Conservation (phyloP, 1,140 invertebrate species). For the Drosophila tani region DNA sequence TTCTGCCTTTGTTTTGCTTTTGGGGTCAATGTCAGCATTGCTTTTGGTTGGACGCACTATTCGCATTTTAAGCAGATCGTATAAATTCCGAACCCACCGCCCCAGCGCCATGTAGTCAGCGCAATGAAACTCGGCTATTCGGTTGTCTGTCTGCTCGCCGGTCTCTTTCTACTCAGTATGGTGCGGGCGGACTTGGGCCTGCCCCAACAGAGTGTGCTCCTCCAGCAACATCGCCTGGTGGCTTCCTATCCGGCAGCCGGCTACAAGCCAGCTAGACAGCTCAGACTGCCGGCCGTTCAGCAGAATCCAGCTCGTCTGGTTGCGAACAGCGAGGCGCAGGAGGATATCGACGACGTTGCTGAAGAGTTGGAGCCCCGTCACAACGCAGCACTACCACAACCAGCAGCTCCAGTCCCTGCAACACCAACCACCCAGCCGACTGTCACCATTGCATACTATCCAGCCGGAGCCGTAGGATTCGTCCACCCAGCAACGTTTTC, state of each 20-base stretch:
- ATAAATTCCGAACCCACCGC: constrained; percentile 43
- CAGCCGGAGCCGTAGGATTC: constrained; percentile 69
- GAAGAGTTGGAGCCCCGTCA: constrained; percentile 58
- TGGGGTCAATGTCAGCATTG: constrained; percentile 74
- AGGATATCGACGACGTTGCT: constrained; percentile 67
- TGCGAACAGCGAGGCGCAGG: constrained; percentile 72
- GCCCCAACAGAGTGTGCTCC: constrained; percentile 33
- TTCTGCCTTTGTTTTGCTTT: constrained; percentile 35
- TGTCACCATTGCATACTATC: constrained; percentile 67
- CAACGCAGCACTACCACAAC: background rate
- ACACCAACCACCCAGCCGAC: constrained; percentile 7
- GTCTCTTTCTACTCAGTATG: constrained; percentile 33
- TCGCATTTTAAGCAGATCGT: constrained; percentile 59
- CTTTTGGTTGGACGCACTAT: constrained; percentile 29
- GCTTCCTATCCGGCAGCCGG: constrained; percentile 42
- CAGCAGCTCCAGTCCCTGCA: background rate
- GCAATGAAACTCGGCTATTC: constrained; percentile 59
- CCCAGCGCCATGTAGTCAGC: constrained; percentile 26
- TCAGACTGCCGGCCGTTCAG: constrained; percentile 27
- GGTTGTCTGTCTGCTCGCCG: constrained; percentile 28
- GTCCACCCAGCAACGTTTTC: constrained; percentile 50
- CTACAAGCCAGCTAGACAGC: constrained; percentile 38
- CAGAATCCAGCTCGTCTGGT: constrained; percentile 63
- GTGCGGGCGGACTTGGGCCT: constrained; percentile 30
- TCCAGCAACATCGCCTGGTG: constrained; percentile 17